phyloP scores from a whole-genome alignment of 2,888 invertebrate species.

The Melangyna quadrimaculata region DNA sequence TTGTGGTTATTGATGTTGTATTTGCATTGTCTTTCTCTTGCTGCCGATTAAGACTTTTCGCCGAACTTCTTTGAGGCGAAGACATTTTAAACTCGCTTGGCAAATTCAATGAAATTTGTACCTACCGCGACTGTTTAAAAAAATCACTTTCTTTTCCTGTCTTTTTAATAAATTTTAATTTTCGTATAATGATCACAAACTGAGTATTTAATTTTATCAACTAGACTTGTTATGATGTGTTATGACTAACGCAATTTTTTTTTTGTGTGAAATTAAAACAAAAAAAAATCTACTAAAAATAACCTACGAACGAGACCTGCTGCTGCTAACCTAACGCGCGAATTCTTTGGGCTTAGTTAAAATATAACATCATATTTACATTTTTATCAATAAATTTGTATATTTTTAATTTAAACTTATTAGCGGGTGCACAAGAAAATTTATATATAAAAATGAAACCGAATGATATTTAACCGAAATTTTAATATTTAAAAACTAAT shows the following conservation, averaged over 20 bases:
- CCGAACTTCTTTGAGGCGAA: constrained; percentile 48
- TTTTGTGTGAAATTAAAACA: not conserved
- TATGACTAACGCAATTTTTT: not conserved
- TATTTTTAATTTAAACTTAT: not conserved
- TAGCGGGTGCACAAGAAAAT: not conserved
- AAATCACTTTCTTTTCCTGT: not conserved
- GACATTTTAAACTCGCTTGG: constrained; percentile 60
- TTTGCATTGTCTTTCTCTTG: constrained; percentile 26
- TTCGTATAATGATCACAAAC: not conserved
- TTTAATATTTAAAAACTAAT: not conserved
- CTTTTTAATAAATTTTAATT: constrained; percentile 13
- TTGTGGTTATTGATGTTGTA: constrained; percentile 24
- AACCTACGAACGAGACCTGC: not conserved
- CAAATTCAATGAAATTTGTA: constrained; percentile 25
- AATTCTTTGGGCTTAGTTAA: not conserved
- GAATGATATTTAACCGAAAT: not conserved
- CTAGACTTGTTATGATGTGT: not conserved
- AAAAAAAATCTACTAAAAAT: constrained; percentile 22
- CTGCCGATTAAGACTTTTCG: constrained; percentile 36
- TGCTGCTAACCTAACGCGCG: not conserved
- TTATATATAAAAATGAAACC: not conserved
- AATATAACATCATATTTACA: constrained; percentile 11
- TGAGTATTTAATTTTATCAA: not conserved
- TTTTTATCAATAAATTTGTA: not conserved
- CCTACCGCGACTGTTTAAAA: not conserved